phyloP scores from a whole-genome alignment of 2,888 invertebrate genomes.

The Trichopoda pennipes region DNA sequence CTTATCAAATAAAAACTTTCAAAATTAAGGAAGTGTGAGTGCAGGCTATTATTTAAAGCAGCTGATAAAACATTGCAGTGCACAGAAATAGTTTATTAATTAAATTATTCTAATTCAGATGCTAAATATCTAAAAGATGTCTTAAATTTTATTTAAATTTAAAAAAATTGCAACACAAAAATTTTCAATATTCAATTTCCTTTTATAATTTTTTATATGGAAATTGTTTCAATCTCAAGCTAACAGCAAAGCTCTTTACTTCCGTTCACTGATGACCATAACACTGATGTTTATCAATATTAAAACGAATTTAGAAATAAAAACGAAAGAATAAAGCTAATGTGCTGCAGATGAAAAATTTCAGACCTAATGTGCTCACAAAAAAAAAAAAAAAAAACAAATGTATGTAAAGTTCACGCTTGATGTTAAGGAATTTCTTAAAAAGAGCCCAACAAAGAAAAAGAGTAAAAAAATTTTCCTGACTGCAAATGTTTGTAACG shows the following conservation, averaged over 20 bases:
- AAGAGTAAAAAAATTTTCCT: conserved; percentile 36
- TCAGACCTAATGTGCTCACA: conserved; percentile 23
- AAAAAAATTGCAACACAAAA: too few relatives aligned
- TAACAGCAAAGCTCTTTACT: conserved; percentile 8
- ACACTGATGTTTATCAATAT: conserved; percentile 40
- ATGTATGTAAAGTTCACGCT: neutral
- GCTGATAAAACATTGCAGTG: too few relatives aligned
- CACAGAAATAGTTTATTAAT: too few relatives aligned
- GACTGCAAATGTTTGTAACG: conserved; percentile 55
- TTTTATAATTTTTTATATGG: too few relatives aligned
- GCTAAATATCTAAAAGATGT: too few relatives aligned
- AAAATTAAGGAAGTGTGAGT: too few relatives aligned
- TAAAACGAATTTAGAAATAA: conserved; percentile 36
- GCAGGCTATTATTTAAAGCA: too few relatives aligned
- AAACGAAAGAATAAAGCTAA: conserved; percentile 58
- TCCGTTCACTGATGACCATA: conserved; percentile 2
- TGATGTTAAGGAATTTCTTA: conserved; percentile 1
- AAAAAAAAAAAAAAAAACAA: too few relatives aligned
- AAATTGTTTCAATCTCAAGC: conserved; percentile 3
- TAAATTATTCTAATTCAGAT: too few relatives aligned
- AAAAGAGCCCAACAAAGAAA: conserved; percentile 16
- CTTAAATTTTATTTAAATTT: too few relatives aligned
- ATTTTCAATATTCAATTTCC: too few relatives aligned
- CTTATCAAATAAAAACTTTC: too few relatives aligned
- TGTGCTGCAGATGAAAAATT: conserved; percentile 56